Base-by-base conservation (phyloP, 2,113 vertebrate species). In the Dryoscopus gambensis region DNA sequence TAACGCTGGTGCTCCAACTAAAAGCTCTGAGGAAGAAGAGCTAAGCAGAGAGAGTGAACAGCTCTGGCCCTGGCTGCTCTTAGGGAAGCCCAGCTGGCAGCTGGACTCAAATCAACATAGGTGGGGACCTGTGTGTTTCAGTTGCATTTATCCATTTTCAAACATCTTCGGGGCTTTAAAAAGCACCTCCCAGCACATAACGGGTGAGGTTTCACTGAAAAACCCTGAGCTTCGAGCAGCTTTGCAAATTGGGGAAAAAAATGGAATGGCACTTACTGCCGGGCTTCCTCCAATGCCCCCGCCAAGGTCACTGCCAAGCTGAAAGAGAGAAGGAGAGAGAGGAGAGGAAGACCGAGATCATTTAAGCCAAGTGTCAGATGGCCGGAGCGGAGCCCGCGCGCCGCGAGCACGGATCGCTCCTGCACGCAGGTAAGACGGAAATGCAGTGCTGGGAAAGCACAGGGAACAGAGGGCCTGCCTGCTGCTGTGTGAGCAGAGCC, bases 271-370 rank as follows among this genome's bases (percentile, higher is more conserved):
- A 99, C 99, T 99, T 99, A 99, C 99, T 98, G 99, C 99, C 98
- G 99, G 99, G 98, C 99, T 99, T 98, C 99, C 99, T 98, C 99
- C 99, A 98, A 99, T 99, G 98, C 99, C 99, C 98, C 99, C 99
- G 98, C 99, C 99, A 98, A 99, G 99, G 98, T 99, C 99, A 98
- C 99, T 99, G 98, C 99, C 99, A 98, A 99, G 99, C 99, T 99
- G 98, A 96, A 99, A 98, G 97, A 98, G 97, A 98, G 98, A 98
- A 98, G 97, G 86, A 98, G 97, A 97, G 96, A 98, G 93, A 97
- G 96, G 87, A 95, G 96, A 97, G 96, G 93, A 92, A 97, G 97
- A 97, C 97, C 93, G 98, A 98, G 98, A 97, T 98, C 96, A 98
- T 97, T 97, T 95, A 77, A 97, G 94, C 97, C 94, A 91, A 90